Evolutionary conservation across 2,113 vertebrate genomes (phyloP), one percentile per base, ranked within the genome.

Genomic region (Gnathonemus longibarbis): DNA sequence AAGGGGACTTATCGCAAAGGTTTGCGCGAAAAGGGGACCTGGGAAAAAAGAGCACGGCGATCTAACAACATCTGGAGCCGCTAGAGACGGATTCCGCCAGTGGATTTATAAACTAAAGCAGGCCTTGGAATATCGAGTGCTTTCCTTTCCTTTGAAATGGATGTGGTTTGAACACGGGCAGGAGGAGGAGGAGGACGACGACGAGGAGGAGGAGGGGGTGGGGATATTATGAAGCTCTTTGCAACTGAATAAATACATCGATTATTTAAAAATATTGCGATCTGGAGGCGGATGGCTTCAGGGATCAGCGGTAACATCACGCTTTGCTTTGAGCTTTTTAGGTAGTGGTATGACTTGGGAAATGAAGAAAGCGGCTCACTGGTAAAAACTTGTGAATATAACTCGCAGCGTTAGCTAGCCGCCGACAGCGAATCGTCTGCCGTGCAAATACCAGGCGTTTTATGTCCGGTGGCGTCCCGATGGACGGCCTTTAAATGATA

Each of bases 1-100:
- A 90, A 92, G 90, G 91, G 89, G 89, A 42, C 39, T 27, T 92
- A 90, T 91, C 90, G 86, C 15, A 88, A 87, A 46, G 52, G 88
- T 89, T 90, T 50, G 89, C 31, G 46, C 4, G 46, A 42, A 53
- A 89, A 84, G 52, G 19, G 50, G 50, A 80, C 31, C 35, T 42
- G 35, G 35, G 74, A 7, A 19, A 80, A 21, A 45, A 4, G 21
- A 89, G 27, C 35, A 8, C 35, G 7, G 27, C 31, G 27, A 39
- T 45, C 27, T 7, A 58, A 11, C 21, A 85, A 17, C 77, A 27
- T 24, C 66, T 70, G 74, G 49, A 80, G 45, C 50, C 42, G 35
- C 88, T 46, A 35, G 19, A 66, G 62, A 89, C 74, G 45, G 89
- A 58, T 39, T 35, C 39, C 10, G 24, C 15, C n/a, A 42, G 74